These are phyloP conservation scores for Elymnias hypermnestra DNA, from an alignment of 1,140 invertebrate species.

Conservation along the genomic window DNA sequence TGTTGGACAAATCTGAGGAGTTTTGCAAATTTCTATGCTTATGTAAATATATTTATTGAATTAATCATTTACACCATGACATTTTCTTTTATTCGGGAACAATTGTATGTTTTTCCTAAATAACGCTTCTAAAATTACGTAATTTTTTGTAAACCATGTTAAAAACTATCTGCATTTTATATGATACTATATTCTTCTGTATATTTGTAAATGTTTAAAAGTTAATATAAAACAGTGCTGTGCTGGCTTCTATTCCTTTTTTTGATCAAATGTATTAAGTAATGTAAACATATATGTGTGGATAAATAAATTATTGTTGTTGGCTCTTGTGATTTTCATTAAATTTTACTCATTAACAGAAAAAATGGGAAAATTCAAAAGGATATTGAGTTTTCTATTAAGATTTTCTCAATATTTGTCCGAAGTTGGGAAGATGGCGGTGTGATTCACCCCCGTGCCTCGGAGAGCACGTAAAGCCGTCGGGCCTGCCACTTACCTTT, in stretches of 20 bases:
- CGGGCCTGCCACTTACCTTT: too few relatives aligned
- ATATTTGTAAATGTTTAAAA: constrained; percentile 4
- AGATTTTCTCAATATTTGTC: too few relatives aligned
- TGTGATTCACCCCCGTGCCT: too few relatives aligned
- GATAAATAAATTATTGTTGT: constrained; percentile 70
- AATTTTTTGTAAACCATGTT: constrained; percentile 1
- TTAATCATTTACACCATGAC: not conserved
- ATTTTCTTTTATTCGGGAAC: constrained; percentile 1
- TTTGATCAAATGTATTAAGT: constrained; percentile 34
- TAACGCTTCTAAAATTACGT: not conserved
- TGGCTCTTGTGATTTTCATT: constrained; percentile 31
- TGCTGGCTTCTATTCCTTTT: constrained; percentile 59
- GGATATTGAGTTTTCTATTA: too few relatives aligned
- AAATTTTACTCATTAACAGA: too few relatives aligned
- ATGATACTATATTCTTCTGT: not conserved
- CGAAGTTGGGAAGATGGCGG: too few relatives aligned
- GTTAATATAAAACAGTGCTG: constrained; percentile 25
- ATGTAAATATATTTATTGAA: too few relatives aligned
- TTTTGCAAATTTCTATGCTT: too few relatives aligned
- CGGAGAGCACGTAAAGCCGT: too few relatives aligned
- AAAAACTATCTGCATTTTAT: not conserved
- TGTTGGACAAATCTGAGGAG: too few relatives aligned
- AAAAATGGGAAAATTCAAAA: too few relatives aligned
- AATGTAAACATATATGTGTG: constrained; percentile 48
- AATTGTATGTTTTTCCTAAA: not conserved